Percentiles rank a stretch among this genome's conserved stretches.
phyloP scores from a whole-genome alignment of 2,888 invertebrate species.

The Melikaiella ostensackeni region DNA sequence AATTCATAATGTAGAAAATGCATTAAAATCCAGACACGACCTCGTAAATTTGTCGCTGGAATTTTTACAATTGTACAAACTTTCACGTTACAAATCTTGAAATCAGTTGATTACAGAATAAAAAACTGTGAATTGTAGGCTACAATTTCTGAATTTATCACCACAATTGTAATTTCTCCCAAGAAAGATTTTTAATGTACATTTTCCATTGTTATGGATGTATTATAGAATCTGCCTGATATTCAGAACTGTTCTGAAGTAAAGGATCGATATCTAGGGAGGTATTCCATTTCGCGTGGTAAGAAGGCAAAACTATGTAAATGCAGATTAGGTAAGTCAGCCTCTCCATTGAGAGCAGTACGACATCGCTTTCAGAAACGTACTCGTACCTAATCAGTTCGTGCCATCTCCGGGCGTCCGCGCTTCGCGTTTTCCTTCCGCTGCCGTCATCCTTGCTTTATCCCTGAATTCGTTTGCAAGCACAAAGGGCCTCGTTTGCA shows the following conservation, averaged over 20 bases:
- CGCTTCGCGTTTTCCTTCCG: conserved; percentile 32
- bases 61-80: no score
- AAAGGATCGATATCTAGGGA: neutral
- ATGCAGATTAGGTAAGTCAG: neutral
- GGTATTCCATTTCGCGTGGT: conserved; percentile 4
- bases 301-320: conserved; percentile 14
- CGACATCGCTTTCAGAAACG: neutral
- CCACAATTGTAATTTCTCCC: neutral
- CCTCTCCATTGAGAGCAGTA: conserved; percentile 15
- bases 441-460: neutral
- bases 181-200: neutral
- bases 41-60: no score
- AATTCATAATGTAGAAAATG: conserved; percentile 70
- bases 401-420: conserved; percentile 21
- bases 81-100: no score
- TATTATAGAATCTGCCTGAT: neutral
- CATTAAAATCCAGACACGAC: conserved; percentile 71
- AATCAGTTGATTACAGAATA: neutral
- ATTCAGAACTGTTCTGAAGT: neutral
- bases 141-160: neutral
- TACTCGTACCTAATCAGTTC: conserved; percentile 24
- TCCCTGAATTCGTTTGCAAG: conserved; percentile 33
- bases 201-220: neutral
- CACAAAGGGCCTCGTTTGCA: conserved; percentile 38
- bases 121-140: neutral